Evolutionary conservation across 2,113 vertebrate species (phyloP).

Genomic region (Bujurquina vittata): DNA sequence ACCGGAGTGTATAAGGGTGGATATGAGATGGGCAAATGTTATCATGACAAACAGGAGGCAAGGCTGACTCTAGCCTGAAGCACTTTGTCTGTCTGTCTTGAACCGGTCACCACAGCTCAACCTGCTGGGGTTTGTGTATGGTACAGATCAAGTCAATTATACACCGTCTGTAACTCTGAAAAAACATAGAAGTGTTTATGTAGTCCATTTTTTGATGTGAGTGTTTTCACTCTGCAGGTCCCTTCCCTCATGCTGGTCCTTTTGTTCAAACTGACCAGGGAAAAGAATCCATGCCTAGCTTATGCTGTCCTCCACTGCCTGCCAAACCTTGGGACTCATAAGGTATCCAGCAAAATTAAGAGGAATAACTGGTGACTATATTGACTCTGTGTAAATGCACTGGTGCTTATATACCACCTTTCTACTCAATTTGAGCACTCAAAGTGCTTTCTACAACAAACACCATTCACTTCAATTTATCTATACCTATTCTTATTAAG

Average conservation of each 20-base stretch:
- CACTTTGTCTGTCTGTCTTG: neutral
- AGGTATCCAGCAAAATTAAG: constrained; percentile 77
- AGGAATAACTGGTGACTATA: neutral
- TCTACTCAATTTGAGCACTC: neutral
- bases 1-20: neutral
- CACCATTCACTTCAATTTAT: neutral
- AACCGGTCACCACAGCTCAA: constrained; percentile 8
- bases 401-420: neutral
- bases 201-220: neutral
- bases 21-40: neutral
- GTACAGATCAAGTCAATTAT: neutral
- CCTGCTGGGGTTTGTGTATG: neutral
- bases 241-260: constrained; percentile 89
- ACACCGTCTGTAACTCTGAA: neutral
- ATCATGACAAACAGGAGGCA: no score
- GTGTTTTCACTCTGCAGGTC: constrained; percentile 76
- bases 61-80: neutral
- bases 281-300: constrained; percentile 81
- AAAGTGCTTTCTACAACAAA: neutral
- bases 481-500: no score
- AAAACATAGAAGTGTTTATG: neutral
- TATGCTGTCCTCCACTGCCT: constrained; percentile 88
- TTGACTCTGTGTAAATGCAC: neutral
- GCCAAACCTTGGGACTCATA: constrained; percentile 90
- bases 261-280: constrained; percentile 88